Base-by-base conservation (phyloP, 2,113 vertebrate genomes). In the Neolamprologus ventralis region DNA sequence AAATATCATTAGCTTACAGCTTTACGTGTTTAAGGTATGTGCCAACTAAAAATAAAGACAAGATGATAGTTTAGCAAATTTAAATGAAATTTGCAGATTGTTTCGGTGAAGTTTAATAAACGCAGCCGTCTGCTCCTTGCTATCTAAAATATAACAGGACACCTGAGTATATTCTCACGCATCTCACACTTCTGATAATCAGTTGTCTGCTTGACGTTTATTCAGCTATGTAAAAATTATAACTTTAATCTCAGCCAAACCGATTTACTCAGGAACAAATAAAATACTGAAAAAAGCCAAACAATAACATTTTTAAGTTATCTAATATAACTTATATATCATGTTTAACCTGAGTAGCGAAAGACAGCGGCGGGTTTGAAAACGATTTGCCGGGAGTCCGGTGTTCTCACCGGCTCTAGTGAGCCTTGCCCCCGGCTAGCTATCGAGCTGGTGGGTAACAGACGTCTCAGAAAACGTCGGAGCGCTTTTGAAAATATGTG, bases 111-210 rank as follows among this genome's bases (percentile, higher is more conserved):
- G 51, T 53, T 53, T 53, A 53, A 53, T 53, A 53, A 53, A 53
- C 2, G 2, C 17, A 19, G 47, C 47, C 0, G 3, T 51, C 47
- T 51, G 47, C 9, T n/a, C 9, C 49, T 3, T 54, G 51, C n/a
- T 2, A 21, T 21, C 51, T 54, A 54, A 54, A 54, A 11, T 54
- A 11, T 54, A 54, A 54, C 3, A 0, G 9, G n/a, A 54, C 3
- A 11, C n/a, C 0, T 3, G 51, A 21, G 51, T 6, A 54, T 0
- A 54, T 54, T 54, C 9, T 10, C 9, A 1, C 2, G 2, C 3
- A 54, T 21, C 9, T 54, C 51, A 21, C 9, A 54, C 51, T 2
- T 21, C 51, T 54, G n/a, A 54, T 54, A 11, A 54, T 54, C 51
- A 21, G n/a, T 0, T 54, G n/a, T 54, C n/a, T 54, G 9, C n/a